Percentiles rank a stretch among this genome's conserved stretches.
Conservation (phyloP, 2,113 vertebrate species). For the Odontophorus gujanensis region DNA sequence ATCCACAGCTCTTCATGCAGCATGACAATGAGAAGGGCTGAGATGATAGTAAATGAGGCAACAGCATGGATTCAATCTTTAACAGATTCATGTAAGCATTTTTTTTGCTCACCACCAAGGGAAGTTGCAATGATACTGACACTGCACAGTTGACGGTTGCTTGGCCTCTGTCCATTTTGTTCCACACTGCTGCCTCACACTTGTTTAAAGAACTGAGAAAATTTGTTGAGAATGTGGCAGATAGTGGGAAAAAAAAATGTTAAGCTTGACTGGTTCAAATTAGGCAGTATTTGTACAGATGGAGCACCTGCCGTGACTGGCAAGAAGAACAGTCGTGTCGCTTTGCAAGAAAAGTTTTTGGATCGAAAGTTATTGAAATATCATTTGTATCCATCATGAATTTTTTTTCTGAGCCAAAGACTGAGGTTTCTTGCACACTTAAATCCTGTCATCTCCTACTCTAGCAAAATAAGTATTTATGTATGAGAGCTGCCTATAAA, state of each 20-base stretch:
- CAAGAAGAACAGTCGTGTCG: constrained; percentile 35
- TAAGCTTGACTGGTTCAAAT: constrained; percentile 29
- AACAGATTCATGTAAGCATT: not conserved
- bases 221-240: constrained; percentile 32
- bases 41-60: constrained; percentile 4
- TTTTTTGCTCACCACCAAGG: not conserved
- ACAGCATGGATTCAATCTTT: not conserved
- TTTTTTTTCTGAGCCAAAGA: constrained; percentile 41
- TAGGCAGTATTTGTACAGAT: constrained; percentile 54
- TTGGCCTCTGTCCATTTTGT: constrained; percentile 47
- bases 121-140: constrained; percentile 6
- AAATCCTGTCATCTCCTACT: constrained; percentile 37
- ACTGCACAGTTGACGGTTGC: not conserved
- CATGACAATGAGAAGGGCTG: constrained; percentile 35
- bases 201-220: constrained; percentile 50
- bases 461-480: constrained; percentile 12
- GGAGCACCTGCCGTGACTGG: constrained; percentile 59
- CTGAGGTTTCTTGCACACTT: constrained; percentile 15
- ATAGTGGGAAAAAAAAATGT: not conserved
- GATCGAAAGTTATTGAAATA: constrained; percentile 37
- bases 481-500: constrained; percentile 1
- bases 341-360: constrained; percentile 41
- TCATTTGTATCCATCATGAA: constrained; percentile 23
- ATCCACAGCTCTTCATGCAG: not conserved
- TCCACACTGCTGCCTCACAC: constrained; percentile 46